Percentiles rank a stretch among this genome's conserved stretches.
phyloP scores from a whole-genome alignment of 1,140 invertebrate species.

The Gerris buenoi region DNA sequence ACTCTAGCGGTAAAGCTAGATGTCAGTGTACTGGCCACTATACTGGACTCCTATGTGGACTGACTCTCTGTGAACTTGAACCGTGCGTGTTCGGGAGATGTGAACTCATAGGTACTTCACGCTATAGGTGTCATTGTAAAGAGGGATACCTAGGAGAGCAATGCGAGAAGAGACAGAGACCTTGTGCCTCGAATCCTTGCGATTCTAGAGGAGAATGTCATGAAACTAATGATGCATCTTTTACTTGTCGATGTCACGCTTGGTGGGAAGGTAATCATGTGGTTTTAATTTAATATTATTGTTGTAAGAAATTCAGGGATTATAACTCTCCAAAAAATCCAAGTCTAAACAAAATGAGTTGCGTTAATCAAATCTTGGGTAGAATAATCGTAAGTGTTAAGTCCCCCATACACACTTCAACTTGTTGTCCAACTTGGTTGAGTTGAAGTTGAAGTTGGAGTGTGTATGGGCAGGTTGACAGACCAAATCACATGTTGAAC shows the following conservation, averaged over 20 bases:
- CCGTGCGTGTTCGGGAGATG: conserved; percentile 56
- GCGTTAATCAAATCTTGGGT: no score
- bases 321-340: no score
- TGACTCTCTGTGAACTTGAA: conserved; percentile 51
- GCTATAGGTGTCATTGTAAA: conserved; percentile 42
- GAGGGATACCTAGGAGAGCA: conserved; percentile 44
- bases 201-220: conserved; percentile 49
- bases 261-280: conserved; percentile 46
- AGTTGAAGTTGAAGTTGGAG: no score
- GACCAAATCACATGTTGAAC: no score
- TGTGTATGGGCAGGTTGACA: no score
- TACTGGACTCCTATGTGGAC: conserved; percentile 47
- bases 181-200: conserved; percentile 52
- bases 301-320: no score
- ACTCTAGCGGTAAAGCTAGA: conserved; percentile 32
- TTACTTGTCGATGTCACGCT: conserved; percentile 51
- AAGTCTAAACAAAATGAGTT: no score
- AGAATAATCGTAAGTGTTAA: no score
- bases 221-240: conserved; percentile 40
- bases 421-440: no score
- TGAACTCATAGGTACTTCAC: conserved; percentile 33
- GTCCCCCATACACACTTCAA: no score
- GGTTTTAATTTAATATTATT: no score
- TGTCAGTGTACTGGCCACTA: conserved; percentile 44
- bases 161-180: conserved; percentile 45